Evolutionary conservation across 2,797 vertebrate genomes (phyloP).

Genomic region (Coranthus polyacanthus): DNA sequence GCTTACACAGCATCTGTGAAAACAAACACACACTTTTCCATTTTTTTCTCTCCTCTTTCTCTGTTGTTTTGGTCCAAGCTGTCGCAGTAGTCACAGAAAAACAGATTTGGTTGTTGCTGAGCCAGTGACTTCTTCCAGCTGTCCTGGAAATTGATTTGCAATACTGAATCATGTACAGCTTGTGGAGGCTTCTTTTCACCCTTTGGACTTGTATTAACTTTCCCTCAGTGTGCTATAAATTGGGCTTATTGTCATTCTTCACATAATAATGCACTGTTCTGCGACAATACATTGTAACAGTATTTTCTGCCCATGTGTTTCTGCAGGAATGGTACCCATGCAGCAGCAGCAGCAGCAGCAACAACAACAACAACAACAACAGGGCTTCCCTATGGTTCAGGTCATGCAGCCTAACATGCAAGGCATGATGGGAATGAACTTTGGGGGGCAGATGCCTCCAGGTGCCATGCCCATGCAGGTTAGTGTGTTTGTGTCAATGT

Average conservation of each 20-base stretch:
- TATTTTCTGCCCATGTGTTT: slow-evolving; percentile 29
- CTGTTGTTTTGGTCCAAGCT: slow-evolving; percentile 59
- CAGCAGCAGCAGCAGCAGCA: slow-evolving; percentile 87
- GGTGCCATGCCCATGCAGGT: slow-evolving; percentile 96
- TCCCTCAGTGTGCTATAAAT: slow-evolving; percentile 23
- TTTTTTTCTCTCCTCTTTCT: slow-evolving; percentile 18
- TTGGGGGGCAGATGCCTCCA: slow-evolving; percentile 91
- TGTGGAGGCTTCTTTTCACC: not conserved
- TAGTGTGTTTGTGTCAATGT: slow-evolving; percentile 4
- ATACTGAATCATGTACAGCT: slow-evolving; percentile 36
- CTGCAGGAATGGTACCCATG: slow-evolving; percentile 93
- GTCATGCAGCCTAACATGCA: slow-evolving; percentile 97
- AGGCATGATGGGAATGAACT: slow-evolving; percentile 97
- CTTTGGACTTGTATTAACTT: slow-evolving; percentile 19
- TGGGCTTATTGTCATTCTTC: slow-evolving; percentile 5
- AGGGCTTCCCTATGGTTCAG: slow-evolving; percentile 94
- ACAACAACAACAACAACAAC: slow-evolving; percentile 83
- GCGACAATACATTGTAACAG: not conserved
- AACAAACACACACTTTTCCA: slow-evolving; percentile 52
- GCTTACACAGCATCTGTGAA: slow-evolving; percentile 62
- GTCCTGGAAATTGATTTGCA: slow-evolving; percentile 56
- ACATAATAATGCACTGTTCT: slow-evolving; percentile 17
- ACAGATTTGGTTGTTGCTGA: slow-evolving; percentile 51
- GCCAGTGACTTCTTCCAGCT: slow-evolving; percentile 35
- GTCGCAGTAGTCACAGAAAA: slow-evolving; percentile 59